Evolutionary conservation across 2,797 vertebrate genomes (phyloP).

Genomic region (Phoeniculus purpureus): DNA sequence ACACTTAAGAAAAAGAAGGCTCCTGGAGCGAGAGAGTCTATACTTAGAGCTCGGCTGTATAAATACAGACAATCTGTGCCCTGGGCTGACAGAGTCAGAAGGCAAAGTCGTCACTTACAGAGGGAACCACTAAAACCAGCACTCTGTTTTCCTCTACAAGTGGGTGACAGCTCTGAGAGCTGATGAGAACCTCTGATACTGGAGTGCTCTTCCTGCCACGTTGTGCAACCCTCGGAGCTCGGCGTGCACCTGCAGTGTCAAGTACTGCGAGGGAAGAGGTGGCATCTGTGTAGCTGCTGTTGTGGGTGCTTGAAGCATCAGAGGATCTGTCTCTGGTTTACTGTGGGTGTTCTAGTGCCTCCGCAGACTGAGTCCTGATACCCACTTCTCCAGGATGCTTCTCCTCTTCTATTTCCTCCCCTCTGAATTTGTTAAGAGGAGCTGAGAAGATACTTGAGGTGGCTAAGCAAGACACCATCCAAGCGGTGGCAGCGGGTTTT

Average conservation of each 20-base stretch:
- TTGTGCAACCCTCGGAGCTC: background rate
- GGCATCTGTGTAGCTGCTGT: background rate
- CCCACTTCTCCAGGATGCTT: background rate
- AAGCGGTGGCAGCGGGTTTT: slow-evolving; percentile 65
- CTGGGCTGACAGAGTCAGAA: background rate
- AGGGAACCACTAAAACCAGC: background rate
- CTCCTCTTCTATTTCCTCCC: slow-evolving; percentile 39
- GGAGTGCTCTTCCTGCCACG: background rate
- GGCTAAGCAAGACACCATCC: slow-evolving; percentile 42
- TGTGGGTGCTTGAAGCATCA: background rate
- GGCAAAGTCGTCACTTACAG: background rate
- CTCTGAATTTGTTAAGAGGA: slow-evolving; percentile 84
- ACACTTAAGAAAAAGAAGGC: background rate
- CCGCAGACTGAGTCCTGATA: background rate
- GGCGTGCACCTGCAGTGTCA: background rate
- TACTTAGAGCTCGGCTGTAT: background rate
- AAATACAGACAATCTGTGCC: background rate
- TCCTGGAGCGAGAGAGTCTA: background rate
- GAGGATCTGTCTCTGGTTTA: background rate
- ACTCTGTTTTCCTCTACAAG: background rate
- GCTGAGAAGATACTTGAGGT: slow-evolving; percentile 68
- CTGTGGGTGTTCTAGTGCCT: background rate
- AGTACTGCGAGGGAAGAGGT: background rate
- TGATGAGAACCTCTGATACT: background rate
- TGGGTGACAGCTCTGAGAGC: background rate